Percentiles rank a stretch among this genome's conserved stretches.
Evolutionary conservation across 2,888 invertebrate species (phyloP).

Genomic region (Myathropa florea): DNA sequence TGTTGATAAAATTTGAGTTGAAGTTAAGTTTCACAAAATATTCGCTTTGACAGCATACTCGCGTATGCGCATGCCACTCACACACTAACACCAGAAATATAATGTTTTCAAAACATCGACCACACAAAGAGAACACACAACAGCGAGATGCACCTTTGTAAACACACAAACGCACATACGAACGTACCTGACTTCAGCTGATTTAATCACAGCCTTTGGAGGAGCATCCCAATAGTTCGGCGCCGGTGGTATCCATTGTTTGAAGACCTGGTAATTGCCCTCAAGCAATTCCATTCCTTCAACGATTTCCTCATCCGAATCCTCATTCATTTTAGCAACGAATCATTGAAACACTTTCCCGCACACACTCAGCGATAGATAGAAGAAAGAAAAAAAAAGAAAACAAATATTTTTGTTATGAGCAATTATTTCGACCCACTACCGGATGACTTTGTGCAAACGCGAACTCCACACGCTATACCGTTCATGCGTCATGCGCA

Average conservation of each 20-base stretch:
- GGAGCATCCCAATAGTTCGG: constrained; percentile 80
- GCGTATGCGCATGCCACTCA: not conserved
- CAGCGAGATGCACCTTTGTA: not conserved
- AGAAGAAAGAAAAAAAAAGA: not conserved
- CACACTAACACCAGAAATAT: not conserved
- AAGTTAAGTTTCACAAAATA: not conserved
- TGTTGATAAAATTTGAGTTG: too few relatives aligned
- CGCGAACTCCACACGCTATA: constrained; percentile 8
- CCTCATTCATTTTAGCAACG: constrained; percentile 74
- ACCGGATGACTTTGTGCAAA: constrained; percentile 25
- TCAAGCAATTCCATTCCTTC: constrained; percentile 80
- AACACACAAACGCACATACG: not conserved
- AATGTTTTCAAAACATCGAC: not conserved
- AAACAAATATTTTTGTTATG: not conserved
- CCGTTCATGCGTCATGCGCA: constrained; percentile 56
- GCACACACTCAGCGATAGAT: constrained; percentile 26
- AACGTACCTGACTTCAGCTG: constrained; percentile 79
- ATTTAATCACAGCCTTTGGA: constrained; percentile 80
- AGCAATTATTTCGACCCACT: constrained; percentile 32
- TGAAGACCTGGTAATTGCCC: constrained; percentile 80
- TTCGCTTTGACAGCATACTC: not conserved
- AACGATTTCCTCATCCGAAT: constrained; percentile 80
- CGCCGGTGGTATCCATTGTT: constrained; percentile 80
- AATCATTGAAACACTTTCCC: constrained; percentile 17
- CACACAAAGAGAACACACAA: not conserved